Conservation (phyloP, 2,113 vertebrate species). For the Thomomys bottae region DNA sequence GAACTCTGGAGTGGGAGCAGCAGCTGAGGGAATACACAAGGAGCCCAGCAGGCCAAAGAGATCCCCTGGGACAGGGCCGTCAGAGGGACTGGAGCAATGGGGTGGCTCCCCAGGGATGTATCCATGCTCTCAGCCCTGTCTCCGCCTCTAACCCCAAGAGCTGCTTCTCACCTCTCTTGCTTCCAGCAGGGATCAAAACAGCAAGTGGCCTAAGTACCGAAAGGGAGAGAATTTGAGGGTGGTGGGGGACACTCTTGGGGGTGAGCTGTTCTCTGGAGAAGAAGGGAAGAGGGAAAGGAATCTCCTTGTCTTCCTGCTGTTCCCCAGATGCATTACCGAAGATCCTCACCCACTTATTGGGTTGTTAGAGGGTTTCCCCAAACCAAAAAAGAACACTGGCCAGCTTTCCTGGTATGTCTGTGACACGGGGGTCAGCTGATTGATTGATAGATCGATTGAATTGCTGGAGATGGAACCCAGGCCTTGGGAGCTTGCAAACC, state of each 20-base stretch:
- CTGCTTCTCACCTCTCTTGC: neutral
- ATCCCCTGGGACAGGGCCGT: neutral
- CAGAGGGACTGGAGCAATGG: neutral
- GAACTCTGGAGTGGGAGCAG: neutral
- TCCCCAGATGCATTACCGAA: neutral
- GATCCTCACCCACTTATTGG: neutral
- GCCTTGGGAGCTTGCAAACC: neutral
- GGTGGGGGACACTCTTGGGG: neutral
- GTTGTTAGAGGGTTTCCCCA: neutral
- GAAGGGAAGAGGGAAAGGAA: neutral
- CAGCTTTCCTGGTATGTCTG: neutral
- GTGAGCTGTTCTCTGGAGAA: neutral
- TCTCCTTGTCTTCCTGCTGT: neutral
- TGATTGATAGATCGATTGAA: too few species aligned
- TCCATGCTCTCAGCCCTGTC: neutral
- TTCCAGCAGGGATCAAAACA: neutral
- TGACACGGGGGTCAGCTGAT: too few species aligned
- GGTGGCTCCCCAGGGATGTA: neutral
- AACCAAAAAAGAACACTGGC: neutral
- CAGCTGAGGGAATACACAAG: neutral
- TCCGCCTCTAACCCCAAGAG: neutral
- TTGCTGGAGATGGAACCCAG: neutral
- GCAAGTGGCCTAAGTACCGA: neutral
- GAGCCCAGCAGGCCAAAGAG: neutral
- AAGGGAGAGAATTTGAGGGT: neutral